Conservation (phyloP, 2,113 vertebrate genomes). For the Formicarius rufipectus region DNA sequence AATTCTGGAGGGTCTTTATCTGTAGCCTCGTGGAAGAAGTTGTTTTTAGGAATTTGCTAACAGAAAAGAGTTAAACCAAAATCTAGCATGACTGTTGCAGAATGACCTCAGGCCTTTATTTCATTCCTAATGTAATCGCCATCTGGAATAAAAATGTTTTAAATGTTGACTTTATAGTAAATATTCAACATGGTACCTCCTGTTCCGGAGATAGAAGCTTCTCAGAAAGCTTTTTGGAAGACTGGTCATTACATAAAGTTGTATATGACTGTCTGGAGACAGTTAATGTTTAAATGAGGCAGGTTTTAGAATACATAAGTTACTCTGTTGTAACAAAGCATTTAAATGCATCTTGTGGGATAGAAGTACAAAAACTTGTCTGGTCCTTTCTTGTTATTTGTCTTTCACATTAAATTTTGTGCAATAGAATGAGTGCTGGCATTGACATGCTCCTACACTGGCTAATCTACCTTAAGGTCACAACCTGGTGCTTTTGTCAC, state of each 20-base stretch:
- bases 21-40: not conserved
- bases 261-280: not conserved
- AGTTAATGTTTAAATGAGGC: not conserved
- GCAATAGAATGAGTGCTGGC: not conserved
- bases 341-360: not conserved
- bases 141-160: not conserved
- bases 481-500: not conserved
- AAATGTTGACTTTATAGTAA: not conserved
- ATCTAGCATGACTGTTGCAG: not conserved
- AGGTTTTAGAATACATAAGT: not conserved
- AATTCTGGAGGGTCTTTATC: not conserved
- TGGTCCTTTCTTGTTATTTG: not conserved
- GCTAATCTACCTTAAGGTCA: not conserved
- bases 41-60: not conserved
- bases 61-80: not conserved
- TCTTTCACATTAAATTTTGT: not conserved
- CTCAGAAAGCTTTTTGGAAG: not conserved
- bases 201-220: not conserved
- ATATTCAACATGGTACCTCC: not conserved
- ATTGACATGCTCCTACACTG: not conserved
- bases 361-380: not conserved
- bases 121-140: not conserved
- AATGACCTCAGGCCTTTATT: not conserved
- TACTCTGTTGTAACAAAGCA: not conserved
- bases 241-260: not conserved